Conservation (phyloP, 1,140 invertebrate species). For the Proales similis region DNA sequence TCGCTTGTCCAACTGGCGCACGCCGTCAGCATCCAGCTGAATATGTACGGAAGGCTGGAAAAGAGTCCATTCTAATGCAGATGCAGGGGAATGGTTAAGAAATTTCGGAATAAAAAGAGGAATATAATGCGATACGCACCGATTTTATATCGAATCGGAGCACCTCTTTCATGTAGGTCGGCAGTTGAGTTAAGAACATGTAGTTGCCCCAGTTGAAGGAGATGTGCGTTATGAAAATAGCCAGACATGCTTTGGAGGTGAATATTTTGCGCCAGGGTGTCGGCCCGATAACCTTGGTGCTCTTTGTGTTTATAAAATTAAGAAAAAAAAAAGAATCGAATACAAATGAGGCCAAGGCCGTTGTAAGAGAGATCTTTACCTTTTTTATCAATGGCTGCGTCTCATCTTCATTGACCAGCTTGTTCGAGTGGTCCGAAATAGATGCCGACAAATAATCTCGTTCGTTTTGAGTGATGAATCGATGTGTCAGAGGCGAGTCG, state of each 20-base stretch:
- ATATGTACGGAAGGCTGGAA: constrained; percentile 51
- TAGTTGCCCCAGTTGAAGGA: constrained; percentile 44
- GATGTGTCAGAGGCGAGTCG: constrained; percentile 45
- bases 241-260: constrained; percentile 26
- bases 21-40: constrained; percentile 47
- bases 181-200: constrained; percentile 51
- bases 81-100: constrained; percentile 41
- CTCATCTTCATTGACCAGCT: constrained; percentile 6
- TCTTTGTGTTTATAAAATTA: no score
- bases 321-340: no score
- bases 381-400: background rate
- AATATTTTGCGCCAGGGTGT: constrained; percentile 27
- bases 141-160: constrained; percentile 49
- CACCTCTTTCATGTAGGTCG: constrained; percentile 52
- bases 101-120: background rate
- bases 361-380: background rate
- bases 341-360: no score
- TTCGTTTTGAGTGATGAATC: constrained; percentile 44
- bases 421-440: no score
- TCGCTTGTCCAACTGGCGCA: constrained; percentile 47
- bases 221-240: constrained; percentile 24
- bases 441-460: no score
- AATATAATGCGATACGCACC: constrained; percentile 39
- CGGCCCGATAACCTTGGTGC: no score
- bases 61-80: constrained; percentile 49